Evolutionary conservation across 1,140 invertebrate genomes (phyloP).

Genomic region (Phenacoccus solenopsis): DNA sequence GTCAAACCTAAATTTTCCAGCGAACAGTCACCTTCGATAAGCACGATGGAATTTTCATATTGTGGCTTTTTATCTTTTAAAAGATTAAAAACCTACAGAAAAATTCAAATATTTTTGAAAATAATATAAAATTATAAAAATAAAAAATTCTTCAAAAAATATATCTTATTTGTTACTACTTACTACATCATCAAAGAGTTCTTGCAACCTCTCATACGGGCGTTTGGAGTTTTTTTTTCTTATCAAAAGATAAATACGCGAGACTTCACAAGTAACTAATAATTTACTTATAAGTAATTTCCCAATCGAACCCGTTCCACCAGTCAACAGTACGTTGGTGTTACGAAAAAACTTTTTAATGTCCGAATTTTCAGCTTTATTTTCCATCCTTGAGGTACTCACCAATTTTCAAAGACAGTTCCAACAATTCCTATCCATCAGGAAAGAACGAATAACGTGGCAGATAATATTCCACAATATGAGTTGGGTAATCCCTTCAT

Average conservation of each 20-base stretch:
- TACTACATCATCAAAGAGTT: neutral
- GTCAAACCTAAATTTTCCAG: neutral
- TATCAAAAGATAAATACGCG: neutral
- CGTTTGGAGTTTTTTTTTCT: neutral
- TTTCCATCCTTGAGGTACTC: too few relatives aligned
- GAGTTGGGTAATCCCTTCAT: too few relatives aligned
- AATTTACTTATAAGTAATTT: neutral
- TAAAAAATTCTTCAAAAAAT: neutral
- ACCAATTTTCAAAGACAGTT: too few relatives aligned
- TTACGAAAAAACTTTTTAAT: neutral
- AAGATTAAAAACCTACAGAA: neutral
- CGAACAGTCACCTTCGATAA: neutral
- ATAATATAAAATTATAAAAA: neutral
- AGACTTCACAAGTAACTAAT: neutral
- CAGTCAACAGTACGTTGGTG: neutral
- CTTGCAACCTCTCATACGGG: neutral
- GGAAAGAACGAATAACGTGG: too few relatives aligned
- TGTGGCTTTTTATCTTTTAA: neutral
- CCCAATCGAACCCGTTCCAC: neutral
- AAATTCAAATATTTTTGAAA: neutral
- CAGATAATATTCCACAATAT: too few relatives aligned
- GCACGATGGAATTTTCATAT: neutral
- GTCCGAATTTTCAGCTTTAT: neutral
- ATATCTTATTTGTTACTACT: too few relatives aligned
- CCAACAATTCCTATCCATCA: too few relatives aligned